Evolutionary conservation across 37 sponge, comb jelly and placozoan species (phyloP).

Genomic region (Hexactinellida sp.): DNA sequence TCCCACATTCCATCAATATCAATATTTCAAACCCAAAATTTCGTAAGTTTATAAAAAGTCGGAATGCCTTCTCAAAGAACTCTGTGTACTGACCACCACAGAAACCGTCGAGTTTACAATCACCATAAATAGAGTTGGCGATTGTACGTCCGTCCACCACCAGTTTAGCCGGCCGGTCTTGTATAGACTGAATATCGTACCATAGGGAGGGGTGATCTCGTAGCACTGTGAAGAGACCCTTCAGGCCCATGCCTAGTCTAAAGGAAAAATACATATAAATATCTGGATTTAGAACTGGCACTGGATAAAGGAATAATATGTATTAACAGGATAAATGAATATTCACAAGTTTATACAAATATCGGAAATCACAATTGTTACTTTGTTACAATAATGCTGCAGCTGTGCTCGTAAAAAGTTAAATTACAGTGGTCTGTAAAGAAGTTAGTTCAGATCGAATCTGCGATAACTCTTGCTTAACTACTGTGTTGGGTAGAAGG

Average conservation of each 20-base stretch:
- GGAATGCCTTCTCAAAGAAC: background rate
- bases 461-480: background rate
- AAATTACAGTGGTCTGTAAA: background rate
- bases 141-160: background rate
- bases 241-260: background rate
- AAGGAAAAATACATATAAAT: background rate
- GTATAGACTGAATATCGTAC: background rate
- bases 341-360: background rate
- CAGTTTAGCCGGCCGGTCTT: background rate
- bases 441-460: background rate
- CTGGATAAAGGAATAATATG: background rate
- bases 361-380: no score
- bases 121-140: background rate
- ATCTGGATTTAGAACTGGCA: background rate
- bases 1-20: conserved; percentile 15
- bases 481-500: background rate
- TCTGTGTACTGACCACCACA: conserved; percentile 15
- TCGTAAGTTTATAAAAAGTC: background rate
- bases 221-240: background rate
- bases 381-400: no score
- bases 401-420: background rate
- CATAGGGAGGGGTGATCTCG: background rate
- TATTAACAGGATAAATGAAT: background rate
- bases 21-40: background rate
- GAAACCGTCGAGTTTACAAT: background rate